phyloP scores from a whole-genome alignment of 2,797 vertebrate genomes.

The Alectoris magna region DNA sequence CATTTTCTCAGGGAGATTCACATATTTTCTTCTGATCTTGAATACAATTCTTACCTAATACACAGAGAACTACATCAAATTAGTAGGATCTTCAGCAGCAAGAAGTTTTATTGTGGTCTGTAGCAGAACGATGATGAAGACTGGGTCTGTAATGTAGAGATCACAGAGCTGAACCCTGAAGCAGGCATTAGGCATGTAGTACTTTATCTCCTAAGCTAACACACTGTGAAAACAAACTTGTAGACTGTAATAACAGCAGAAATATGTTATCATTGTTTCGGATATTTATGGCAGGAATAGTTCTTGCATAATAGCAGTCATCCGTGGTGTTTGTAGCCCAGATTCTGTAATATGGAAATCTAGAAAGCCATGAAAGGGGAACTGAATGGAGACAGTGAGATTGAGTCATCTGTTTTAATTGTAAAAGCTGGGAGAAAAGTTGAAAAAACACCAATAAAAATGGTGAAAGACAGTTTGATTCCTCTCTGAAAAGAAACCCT shows the following conservation, averaged over 20 bases:
- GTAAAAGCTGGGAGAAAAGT: slow-evolving; percentile 59
- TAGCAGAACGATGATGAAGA: background rate
- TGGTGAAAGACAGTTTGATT: slow-evolving; percentile 66
- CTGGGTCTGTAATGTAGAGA: background rate
- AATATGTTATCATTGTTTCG: slow-evolving; percentile 66
- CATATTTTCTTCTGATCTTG: background rate
- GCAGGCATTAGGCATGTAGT: slow-evolving; percentile 4
- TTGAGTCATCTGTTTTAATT: slow-evolving; percentile 62
- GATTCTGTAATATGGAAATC: slow-evolving; percentile 67
- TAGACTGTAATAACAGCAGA: slow-evolving; percentile 57
- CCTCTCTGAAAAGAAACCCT: slow-evolving; percentile 36
- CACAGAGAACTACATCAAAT: background rate
- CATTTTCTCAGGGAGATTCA: background rate
- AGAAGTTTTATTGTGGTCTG: slow-evolving; percentile 15
- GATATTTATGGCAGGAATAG: slow-evolving; percentile 44
- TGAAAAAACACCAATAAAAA: slow-evolving; percentile 65
- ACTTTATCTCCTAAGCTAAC: slow-evolving; percentile 53
- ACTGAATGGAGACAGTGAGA: slow-evolving; percentile 60
- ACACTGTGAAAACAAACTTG: slow-evolving; percentile 67
- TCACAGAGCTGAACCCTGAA: slow-evolving; percentile 26
- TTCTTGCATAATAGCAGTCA: slow-evolving; percentile 45
- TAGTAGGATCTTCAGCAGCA: slow-evolving; percentile 14
- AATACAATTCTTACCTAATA: background rate
- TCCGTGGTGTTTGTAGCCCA: background rate
- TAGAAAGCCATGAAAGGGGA: slow-evolving; percentile 64